Base-by-base conservation (phyloP, 2,888 invertebrate species). In the Leptothorax acervorum region DNA sequence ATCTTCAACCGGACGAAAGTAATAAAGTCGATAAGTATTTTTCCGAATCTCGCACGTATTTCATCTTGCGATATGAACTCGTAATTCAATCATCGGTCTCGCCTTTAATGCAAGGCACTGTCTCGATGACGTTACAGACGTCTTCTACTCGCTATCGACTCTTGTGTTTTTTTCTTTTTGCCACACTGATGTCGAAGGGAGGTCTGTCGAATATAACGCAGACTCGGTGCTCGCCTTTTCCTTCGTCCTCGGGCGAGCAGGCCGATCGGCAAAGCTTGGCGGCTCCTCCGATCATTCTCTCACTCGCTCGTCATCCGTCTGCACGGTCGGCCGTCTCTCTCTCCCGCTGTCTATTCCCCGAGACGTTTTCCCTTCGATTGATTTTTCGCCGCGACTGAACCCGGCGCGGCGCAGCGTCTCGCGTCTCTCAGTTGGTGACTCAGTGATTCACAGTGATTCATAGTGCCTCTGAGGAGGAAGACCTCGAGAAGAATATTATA, bases 271-370 rank as follows among this genome's bases (percentile, higher is more conserved):
- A 18, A 65, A 23, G 85, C 83, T 88, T 81, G 42, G 55, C 76
- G 23, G 86, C 83, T 86, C 86, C 88, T 90, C 86, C 88, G 89
- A 87, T 88, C 90, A 89, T 92, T 93, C 90, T 88, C 91, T 93
- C 93, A 91, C 92, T 92, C 91, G 91, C 90, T 91, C 93, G 91
- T 92, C 92, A 91, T 90, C 90, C 90, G 92, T 91, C 91, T 89
- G 87, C 82, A 84, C 83, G 81, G 84, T 82, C 84, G 66, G 84
- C 73, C 35, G 65, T 63, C 76, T 83, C 76, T 83, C 76, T 65
- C 76, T 68, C 66, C 35, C 65, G 39, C 51, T 68, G 51, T 12
- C 66, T 48, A 28, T 71, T 51, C 51, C 53, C 35, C 45, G 71
- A 31, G 45, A 53, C 78, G 48, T 66, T 81, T 70, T 73, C 62